phyloP scores from a whole-genome alignment of 1,140 invertebrate species.

The Ylistrum balloti region DNA sequence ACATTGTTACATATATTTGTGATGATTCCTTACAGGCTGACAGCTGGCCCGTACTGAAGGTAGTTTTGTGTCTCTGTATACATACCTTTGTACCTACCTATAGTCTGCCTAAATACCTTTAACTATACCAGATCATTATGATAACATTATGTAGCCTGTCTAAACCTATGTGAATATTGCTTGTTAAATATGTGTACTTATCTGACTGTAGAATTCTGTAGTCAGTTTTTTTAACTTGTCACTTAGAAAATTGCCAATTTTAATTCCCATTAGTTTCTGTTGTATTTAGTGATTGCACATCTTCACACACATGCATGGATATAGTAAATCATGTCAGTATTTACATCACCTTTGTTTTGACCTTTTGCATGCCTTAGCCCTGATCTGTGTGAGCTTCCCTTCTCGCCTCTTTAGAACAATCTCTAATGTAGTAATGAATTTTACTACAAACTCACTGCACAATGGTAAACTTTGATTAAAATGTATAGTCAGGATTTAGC shows the following conservation, averaged over 20 bases:
- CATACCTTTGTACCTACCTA: neutral
- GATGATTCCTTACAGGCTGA: neutral
- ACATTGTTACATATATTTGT: neutral
- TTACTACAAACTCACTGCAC: too few relatives aligned
- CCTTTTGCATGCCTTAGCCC: neutral
- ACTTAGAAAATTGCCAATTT: neutral
- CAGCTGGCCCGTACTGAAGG: conserved; percentile 15
- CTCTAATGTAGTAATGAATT: too few relatives aligned
- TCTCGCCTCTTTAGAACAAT: too few relatives aligned
- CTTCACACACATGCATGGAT: neutral
- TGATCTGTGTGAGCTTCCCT: too few relatives aligned
- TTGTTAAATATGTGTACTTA: neutral
- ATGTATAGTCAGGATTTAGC: too few relatives aligned
- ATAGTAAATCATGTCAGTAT: neutral
- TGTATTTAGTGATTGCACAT: neutral
- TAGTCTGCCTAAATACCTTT: neutral
- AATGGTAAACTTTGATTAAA: too few relatives aligned
- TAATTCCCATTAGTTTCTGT: neutral
- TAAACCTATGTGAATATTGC: neutral
- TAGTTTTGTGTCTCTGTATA: neutral
- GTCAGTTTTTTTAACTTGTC: neutral
- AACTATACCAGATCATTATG: neutral
- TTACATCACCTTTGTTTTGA: neutral
- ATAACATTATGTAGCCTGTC: conserved; percentile 14
- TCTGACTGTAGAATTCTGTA: neutral